Conservation (phyloP, 2,797 vertebrate species). For the Buphagus erythrorhynchus region DNA sequence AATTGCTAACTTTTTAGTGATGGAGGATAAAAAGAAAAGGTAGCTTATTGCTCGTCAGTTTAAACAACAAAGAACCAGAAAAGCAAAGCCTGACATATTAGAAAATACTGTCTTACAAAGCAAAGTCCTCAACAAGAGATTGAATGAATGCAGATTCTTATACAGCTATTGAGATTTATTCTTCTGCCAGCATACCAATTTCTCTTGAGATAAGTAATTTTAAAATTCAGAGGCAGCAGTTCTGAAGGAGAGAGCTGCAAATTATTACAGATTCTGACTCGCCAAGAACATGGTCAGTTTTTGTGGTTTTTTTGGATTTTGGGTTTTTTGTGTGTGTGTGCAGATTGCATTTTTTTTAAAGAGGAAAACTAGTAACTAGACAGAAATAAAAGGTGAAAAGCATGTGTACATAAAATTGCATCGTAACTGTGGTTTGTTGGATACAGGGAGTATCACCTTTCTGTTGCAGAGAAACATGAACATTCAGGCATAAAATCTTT, state of each 20-base stretch:
- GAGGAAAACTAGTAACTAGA: neutral
- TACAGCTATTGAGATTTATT: neutral
- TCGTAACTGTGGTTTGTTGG: neutral
- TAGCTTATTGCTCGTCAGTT: neutral
- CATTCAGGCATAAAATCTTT: neutral
- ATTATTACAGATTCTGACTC: neutral
- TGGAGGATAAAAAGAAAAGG: neutral
- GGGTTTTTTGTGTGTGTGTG: fast-evolving
- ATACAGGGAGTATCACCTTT: neutral
- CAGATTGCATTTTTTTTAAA: neutral
- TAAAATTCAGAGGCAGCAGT: neutral
- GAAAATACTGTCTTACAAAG: neutral
- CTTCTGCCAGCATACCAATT: neutral
- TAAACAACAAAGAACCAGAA: conserved; percentile 25
- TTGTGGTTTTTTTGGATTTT: neutral
- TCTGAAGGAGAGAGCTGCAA: neutral
- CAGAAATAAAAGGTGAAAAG: neutral
- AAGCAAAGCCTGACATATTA: neutral
- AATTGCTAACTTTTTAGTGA: conserved; percentile 54
- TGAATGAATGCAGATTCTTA: conserved; percentile 2
- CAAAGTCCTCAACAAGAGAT: neutral
- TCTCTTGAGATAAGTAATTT: neutral
- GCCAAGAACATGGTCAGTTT: neutral
- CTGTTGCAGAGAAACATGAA: neutral
- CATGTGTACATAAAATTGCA: neutral